These are phyloP conservation scores for Telenomus remus DNA, from an alignment of 1,140 invertebrate species.

Conservation along the genomic window DNA sequence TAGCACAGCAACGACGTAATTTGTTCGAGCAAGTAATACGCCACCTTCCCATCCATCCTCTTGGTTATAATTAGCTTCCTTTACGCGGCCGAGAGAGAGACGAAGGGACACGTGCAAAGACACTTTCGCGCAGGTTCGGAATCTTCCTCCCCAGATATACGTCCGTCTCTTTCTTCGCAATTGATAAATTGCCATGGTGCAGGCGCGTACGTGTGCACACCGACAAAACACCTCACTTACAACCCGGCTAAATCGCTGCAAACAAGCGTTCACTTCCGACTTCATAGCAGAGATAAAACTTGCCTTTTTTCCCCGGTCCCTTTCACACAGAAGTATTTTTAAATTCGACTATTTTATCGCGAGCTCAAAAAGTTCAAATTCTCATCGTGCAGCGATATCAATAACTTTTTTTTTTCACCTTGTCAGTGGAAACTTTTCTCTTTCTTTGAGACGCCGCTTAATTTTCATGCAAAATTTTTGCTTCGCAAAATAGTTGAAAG, in stretches of 20 bases:
- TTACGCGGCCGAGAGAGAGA: slow-evolving; percentile 27
- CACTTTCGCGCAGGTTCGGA: slow-evolving; percentile 57
- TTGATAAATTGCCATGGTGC: slow-evolving; percentile 45
- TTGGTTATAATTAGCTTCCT: slow-evolving; percentile 64
- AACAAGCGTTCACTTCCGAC: slow-evolving; percentile 10
- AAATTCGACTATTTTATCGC: too few species aligned
- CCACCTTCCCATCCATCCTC: slow-evolving; percentile 59
- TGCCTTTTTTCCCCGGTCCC: background rate
- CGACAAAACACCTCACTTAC: slow-evolving; percentile 25
- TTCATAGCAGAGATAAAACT: background rate
- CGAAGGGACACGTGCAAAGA: slow-evolving; percentile 41
- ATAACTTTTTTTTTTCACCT: too few species aligned
- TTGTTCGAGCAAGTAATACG: slow-evolving; percentile 64
- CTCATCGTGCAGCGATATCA: too few species aligned
- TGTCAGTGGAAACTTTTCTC: too few species aligned
- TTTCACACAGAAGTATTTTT: too few species aligned
- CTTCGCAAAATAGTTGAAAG: too few species aligned
- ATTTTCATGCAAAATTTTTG: too few species aligned
- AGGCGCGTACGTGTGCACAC: slow-evolving; percentile 18
- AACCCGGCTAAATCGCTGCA: slow-evolving; percentile 19
- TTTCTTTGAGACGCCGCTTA: too few species aligned
- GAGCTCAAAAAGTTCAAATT: too few species aligned
- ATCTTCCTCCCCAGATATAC: slow-evolving; percentile 29
- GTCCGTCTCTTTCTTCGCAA: slow-evolving; percentile 28
- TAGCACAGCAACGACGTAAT: slow-evolving; percentile 61